Evolutionary conservation across 2,113 vertebrate species (phyloP).

Genomic region (Sprattus sprattus): DNA sequence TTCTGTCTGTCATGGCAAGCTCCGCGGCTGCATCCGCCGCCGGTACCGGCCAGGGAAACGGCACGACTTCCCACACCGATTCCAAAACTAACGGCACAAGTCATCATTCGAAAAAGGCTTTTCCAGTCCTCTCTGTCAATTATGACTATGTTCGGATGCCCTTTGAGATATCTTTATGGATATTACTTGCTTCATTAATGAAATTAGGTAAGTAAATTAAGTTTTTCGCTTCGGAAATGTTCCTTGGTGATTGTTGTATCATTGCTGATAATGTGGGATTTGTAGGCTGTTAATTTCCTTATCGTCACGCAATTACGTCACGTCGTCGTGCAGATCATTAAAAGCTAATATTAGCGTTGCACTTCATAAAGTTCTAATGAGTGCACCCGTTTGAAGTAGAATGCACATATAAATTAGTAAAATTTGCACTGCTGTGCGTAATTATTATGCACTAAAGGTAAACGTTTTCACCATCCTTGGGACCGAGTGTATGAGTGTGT

Average conservation of each 20-base stretch:
- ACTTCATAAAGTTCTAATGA: background rate
- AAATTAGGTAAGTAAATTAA: constrained; percentile 84
- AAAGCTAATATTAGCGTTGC: background rate
- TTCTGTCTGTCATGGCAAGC: constrained; percentile 17
- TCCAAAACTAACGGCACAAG: background rate
- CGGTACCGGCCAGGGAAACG: background rate
- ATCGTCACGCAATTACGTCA: constrained; percentile 5
- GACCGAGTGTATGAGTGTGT: background rate
- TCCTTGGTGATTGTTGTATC: background rate
- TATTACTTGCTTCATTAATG: constrained; percentile 92
- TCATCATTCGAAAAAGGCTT: constrained; percentile 69
- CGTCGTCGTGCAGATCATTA: background rate
- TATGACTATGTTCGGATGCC: constrained; percentile 77
- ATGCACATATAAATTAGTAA: background rate
- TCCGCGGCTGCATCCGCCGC: background rate
- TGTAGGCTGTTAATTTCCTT: background rate
- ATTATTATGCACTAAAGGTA: background rate
- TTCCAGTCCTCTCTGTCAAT: constrained; percentile 84
- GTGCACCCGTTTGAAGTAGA: background rate
- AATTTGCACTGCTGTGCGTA: background rate
- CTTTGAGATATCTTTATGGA: constrained; percentile 92
- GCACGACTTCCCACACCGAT: background rate
- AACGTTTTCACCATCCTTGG: background rate
- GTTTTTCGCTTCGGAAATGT: background rate
- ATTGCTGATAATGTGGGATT: background rate